Conservation (phyloP, 2,888 invertebrate genomes). For the Arge pagana region DNA sequence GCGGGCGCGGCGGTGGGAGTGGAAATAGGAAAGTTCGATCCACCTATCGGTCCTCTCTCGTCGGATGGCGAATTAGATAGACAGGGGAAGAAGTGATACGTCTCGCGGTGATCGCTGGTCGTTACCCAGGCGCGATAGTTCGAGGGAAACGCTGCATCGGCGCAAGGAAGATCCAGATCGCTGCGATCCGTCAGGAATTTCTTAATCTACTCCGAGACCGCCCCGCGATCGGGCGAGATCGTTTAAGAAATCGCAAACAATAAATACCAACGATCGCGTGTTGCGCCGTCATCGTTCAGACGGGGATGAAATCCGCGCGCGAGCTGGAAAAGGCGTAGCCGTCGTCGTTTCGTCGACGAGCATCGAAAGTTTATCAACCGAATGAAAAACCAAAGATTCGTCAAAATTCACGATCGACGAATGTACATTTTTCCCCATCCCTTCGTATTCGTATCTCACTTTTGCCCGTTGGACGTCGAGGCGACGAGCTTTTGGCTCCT, state of each 20-base stretch:
- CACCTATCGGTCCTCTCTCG: too few species aligned
- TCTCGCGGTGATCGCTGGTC: constrained; percentile 14
- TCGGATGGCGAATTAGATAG: neutral
- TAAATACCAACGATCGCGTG: constrained; percentile 24
- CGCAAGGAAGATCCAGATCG: constrained; percentile 17
- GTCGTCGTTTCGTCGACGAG: constrained; percentile 30
- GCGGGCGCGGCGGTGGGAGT: neutral
- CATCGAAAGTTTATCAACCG: constrained; percentile 43
- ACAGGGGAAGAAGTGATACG: constrained; percentile 15
- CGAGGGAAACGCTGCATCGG: neutral
- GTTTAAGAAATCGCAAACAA: constrained; percentile 26
- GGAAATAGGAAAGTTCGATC: neutral
- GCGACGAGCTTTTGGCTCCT: too few species aligned
- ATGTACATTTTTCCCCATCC: constrained; percentile 33
- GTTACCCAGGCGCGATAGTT: constrained; percentile 1
- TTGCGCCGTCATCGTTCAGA: neutral
- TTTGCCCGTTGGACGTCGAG: too few species aligned
- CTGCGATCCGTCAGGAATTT: constrained; percentile 24
- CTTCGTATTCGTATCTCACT: constrained; percentile 3
- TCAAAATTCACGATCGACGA: constrained; percentile 16
- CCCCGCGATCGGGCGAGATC: constrained; percentile 16
- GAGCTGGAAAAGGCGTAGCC: neutral
- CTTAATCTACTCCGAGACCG: constrained; percentile 20
- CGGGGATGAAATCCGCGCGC: neutral
- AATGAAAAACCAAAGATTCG: constrained; percentile 25